Conservation (phyloP, 1,140 invertebrate species). For the Trichomalopsis sarcophagae region DNA sequence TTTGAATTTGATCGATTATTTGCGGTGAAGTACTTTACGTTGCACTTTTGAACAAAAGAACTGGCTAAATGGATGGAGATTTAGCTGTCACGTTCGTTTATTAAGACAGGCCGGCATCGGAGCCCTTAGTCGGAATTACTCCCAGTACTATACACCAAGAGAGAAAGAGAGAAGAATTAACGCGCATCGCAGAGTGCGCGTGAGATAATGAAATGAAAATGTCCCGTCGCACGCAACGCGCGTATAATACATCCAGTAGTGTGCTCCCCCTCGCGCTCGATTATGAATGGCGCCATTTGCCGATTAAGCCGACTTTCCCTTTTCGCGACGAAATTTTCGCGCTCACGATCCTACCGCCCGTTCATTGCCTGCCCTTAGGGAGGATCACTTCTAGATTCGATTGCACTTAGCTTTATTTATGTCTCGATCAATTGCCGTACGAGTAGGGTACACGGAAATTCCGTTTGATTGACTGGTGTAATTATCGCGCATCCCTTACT, state of each 20-base stretch:
- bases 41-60: too few relatives aligned
- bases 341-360: neutral
- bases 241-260: neutral
- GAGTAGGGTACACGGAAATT: neutral
- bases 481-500: too few relatives aligned
- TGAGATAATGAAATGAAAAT: conserved; percentile 32
- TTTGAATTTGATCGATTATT: too few relatives aligned
- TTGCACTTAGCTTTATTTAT: conserved; percentile 5
- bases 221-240: neutral
- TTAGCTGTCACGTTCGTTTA: neutral
- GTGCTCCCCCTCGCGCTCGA: neutral
- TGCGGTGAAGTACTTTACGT: too few relatives aligned
- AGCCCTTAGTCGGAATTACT: neutral
- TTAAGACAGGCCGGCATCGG: neutral
- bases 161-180: conserved; percentile 32
- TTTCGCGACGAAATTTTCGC: conserved; percentile 18
- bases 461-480: neutral
- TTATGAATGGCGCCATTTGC: conserved; percentile 32
- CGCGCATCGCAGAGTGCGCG: conserved; percentile 8
- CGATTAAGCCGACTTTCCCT: conserved; percentile 20
- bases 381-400: conserved; percentile 15
- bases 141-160: neutral
- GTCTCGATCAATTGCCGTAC: neutral
- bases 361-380: neutral
- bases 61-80: neutral